Conservation (phyloP, 2,797 vertebrate genomes). For the Lacerta agilis region DNA sequence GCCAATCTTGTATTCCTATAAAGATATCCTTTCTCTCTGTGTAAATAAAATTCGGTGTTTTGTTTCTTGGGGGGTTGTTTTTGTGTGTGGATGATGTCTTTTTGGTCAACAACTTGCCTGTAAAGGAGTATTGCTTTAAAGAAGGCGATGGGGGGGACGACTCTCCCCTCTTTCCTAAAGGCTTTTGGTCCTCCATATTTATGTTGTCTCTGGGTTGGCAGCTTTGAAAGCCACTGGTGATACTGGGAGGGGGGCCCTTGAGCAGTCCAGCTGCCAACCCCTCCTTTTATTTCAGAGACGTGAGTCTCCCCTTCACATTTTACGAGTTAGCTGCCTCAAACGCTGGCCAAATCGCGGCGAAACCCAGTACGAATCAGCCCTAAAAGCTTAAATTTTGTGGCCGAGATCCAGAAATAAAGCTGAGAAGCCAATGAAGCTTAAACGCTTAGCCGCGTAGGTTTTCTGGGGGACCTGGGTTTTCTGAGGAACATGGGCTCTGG, state of each 20-base stretch:
- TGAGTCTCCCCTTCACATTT: neutral
- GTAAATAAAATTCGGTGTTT: slow-evolving; percentile 70
- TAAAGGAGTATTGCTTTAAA: neutral
- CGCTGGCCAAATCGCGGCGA: neutral
- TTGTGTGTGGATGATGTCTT: neutral
- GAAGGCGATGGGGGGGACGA: too few relatives aligned
- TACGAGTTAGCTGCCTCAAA: neutral
- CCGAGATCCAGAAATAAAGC: neutral
- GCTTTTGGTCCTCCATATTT: neutral
- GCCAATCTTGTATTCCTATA: slow-evolving; percentile 4
- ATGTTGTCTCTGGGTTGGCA: neutral
- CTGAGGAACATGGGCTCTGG: too few relatives aligned
- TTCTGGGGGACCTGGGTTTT: too few relatives aligned
- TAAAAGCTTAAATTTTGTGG: neutral
- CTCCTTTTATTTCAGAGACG: neutral
- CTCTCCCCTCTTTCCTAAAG: neutral
- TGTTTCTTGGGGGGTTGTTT: neutral
- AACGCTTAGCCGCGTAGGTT: neutral
- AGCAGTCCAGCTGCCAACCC: neutral
- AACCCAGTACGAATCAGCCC: neutral
- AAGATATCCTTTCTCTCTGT: slow-evolving; percentile 57
- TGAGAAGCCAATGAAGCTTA: neutral
- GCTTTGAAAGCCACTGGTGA: neutral
- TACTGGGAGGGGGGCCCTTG: neutral
- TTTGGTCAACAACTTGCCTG: neutral